Conservation (phyloP, 2,888 invertebrate species). For the Ceramica pisi region DNA sequence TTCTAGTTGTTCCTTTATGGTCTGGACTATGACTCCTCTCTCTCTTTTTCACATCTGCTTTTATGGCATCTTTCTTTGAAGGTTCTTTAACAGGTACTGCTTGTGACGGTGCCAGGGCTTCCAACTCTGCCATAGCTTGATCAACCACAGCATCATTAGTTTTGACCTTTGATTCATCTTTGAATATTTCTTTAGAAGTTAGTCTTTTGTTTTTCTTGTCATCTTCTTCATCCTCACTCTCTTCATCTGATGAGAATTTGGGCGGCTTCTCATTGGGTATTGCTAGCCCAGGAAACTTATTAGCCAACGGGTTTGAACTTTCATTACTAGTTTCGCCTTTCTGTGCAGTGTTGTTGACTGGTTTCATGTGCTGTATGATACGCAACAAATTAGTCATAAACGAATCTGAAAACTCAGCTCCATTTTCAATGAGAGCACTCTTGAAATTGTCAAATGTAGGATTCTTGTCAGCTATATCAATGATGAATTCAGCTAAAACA, state of each 20-base stretch:
- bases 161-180: slow-evolving; percentile 79
- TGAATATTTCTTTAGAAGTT: slow-evolving; percentile 86
- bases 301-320: slow-evolving; percentile 90
- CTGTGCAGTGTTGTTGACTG: slow-evolving; percentile 81
- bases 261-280: slow-evolving; percentile 94
- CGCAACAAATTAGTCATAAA: slow-evolving; percentile 97
- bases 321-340: slow-evolving; percentile 66
- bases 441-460: slow-evolving; percentile 97
- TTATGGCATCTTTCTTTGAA: slow-evolving; percentile 70
- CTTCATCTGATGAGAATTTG: slow-evolving; percentile 82
- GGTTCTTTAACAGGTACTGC: slow-evolving; percentile 67
- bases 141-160: slow-evolving; percentile 91
- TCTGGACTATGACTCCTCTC: slow-evolving; percentile 76
- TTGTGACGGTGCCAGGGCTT: slow-evolving; percentile 95
- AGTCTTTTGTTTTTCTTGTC: slow-evolving; percentile 73
- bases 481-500: slow-evolving; percentile 98
- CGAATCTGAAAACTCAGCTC: slow-evolving; percentile 99
- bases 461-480: slow-evolving; percentile 97
- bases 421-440: slow-evolving; percentile 96
- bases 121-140: slow-evolving; percentile 96
- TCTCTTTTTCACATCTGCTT: slow-evolving; percentile 72
- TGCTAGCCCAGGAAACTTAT: slow-evolving; percentile 95
- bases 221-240: slow-evolving; percentile 79
- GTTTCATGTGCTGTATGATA: slow-evolving; percentile 98
- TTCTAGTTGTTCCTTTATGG: slow-evolving; percentile 72